phyloP scores from a whole-genome alignment of 2,797 vertebrate species.

The Amphiprion clarkii region DNA sequence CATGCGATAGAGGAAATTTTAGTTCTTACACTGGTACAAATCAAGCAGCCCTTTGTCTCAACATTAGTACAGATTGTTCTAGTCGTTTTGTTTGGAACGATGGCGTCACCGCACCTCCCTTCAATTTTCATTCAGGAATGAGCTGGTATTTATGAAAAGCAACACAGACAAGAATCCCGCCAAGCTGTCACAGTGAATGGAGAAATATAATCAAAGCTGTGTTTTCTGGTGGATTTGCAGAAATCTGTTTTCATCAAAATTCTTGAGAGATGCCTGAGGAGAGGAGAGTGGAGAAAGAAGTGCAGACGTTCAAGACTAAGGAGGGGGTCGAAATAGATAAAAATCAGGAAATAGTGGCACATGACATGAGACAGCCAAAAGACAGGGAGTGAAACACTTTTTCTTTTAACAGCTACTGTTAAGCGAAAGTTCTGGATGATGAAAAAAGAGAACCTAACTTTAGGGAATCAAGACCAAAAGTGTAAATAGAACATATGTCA shows the following conservation, averaged over 20 bases:
- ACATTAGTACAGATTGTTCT: background rate
- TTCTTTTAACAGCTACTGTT: constrained; percentile 8
- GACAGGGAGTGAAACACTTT: background rate
- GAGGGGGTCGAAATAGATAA: constrained; percentile 4
- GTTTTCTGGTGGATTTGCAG: constrained; percentile 79
- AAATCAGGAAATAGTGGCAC: constrained; percentile 43
- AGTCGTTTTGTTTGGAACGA: constrained; percentile 3
- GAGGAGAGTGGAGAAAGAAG: constrained; percentile 1
- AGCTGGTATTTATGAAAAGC: constrained; percentile 14
- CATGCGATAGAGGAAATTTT: background rate
- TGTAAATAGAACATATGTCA: background rate
- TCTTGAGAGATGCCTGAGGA: constrained; percentile 62
- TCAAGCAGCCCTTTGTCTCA: background rate
- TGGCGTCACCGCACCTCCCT: background rate
- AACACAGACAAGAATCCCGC: constrained; percentile 39
- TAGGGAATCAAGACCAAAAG: background rate
- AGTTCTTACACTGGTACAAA: constrained; percentile 1
- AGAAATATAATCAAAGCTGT: constrained; percentile 73
- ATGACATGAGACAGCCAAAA: constrained; percentile 19
- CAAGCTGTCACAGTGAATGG: constrained; percentile 19
- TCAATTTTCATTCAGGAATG: constrained; percentile 33
- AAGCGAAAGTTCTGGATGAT: background rate
- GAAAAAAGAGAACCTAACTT: background rate
- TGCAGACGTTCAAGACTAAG: constrained; percentile 43
- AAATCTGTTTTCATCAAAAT: constrained; percentile 80